Conservation (phyloP, 2,888 invertebrate genomes). For the Leptinotarsa tumamoca region DNA sequence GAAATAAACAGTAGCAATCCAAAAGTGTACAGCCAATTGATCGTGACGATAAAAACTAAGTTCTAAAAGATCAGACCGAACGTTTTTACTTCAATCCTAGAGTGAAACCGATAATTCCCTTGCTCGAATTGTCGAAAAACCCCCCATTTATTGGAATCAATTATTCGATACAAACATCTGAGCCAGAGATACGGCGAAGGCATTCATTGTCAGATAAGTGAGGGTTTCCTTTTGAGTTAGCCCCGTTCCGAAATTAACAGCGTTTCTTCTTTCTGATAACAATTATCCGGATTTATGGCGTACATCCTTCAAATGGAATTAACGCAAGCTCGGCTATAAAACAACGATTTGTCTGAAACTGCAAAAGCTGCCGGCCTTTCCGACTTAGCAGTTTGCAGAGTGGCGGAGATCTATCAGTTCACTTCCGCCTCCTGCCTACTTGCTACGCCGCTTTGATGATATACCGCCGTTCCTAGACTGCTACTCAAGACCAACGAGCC, state of each 20-base stretch:
- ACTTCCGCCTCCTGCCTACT: conserved; percentile 35
- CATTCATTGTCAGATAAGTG: conserved; percentile 33
- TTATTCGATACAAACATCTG: conserved; percentile 39
- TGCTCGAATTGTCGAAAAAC: conserved; percentile 20
- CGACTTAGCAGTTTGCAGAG: conserved; percentile 53
- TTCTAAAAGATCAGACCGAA: conserved; percentile 15
- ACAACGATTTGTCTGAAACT: conserved; percentile 63
- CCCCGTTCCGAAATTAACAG: conserved; percentile 56
- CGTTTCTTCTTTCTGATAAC: conserved; percentile 61
- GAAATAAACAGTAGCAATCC: too few relatives aligned
- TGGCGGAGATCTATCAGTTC: conserved; percentile 56
- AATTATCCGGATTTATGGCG: conserved; percentile 64
- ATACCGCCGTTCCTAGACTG: conserved; percentile 31
- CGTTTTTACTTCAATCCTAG: conserved; percentile 17
- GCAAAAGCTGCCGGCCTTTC: conserved; percentile 54
- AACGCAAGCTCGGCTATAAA: conserved; percentile 62
- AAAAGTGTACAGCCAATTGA: conserved; percentile 10
- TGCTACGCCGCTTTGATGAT: conserved; percentile 38
- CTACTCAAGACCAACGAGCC: conserved; percentile 38
- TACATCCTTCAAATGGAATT: conserved; percentile 65
- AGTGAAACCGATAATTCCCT: conserved; percentile 26
- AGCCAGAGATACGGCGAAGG: conserved; percentile 28
- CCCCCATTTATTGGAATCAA: conserved; percentile 34
- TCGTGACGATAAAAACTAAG: conserved; percentile 9
- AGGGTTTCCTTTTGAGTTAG: conserved; percentile 21